Evolutionary conservation across 1,140 invertebrate species (phyloP).

Genomic region (Drosophila trapezifrons): DNA sequence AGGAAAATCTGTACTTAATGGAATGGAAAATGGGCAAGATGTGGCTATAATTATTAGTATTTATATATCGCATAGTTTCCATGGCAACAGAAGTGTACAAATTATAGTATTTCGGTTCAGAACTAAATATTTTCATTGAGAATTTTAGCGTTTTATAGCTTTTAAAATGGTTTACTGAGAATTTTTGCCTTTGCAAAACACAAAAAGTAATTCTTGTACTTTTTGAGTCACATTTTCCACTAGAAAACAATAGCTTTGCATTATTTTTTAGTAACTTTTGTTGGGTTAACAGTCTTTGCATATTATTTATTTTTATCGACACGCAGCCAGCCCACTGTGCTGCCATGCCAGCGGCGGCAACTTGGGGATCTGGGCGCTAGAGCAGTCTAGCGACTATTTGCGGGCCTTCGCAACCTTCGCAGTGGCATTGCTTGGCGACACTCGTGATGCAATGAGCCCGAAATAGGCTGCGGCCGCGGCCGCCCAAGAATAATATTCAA

Average conservation of each 20-base stretch:
- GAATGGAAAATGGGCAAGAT: background rate
- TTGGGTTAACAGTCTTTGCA: no score
- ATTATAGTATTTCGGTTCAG: no score
- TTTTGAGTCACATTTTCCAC: no score
- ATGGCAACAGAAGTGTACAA: no score
- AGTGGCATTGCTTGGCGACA: constrained; percentile 56
- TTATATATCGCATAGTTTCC: no score
- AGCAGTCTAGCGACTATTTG: constrained; percentile 45
- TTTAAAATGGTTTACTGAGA: no score
- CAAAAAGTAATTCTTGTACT: no score
- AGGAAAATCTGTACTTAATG: background rate
- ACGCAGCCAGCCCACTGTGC: background rate
- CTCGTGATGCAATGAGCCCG: constrained; percentile 54
- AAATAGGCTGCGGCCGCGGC: constrained; percentile 27
- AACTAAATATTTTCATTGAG: no score
- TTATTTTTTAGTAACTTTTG: no score
- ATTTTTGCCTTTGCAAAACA: no score
- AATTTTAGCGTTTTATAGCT: no score
- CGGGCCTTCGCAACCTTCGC: constrained; percentile 48
- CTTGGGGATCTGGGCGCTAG: constrained; percentile 7
- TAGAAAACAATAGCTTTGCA: no score
- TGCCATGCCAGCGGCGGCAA: constrained; percentile 1
- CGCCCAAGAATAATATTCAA: constrained; percentile 32
- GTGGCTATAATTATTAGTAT: background rate
- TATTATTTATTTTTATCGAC: background rate